Evolutionary conservation across 2,113 vertebrate species (phyloP), one percentile per base, ranked within the genome.

Genomic region (Asarcornis scutulata): DNA sequence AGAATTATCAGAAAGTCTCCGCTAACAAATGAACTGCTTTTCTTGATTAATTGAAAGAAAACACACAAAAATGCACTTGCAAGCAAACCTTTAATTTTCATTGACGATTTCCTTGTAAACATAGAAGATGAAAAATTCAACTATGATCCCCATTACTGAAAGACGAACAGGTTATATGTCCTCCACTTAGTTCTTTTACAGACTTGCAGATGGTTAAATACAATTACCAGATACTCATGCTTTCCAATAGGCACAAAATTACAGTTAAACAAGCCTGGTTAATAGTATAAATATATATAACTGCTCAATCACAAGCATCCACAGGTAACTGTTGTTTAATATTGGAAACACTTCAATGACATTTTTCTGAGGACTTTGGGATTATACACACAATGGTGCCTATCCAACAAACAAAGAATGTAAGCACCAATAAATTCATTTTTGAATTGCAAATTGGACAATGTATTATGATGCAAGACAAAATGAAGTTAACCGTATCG

Each of bases 21-120:
- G 58, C 31, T 60, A 42, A 34, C 20, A 76, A 31, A 38, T 6
- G 6, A 84, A 53, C 17, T 34, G 42, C 3, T 92, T 84, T 73
- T 40, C 42, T 77, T 64, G 40, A 1, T 4, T 20, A 62, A 63
- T 11, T 42, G 55, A 96, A 97, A 92, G n/a, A 94, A 96, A 88
- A 53, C 86, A 78, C 88, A 69, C 81, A 82, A 92, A 92, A 91
- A 83, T 27, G 50, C 34, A 83, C 27, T 92, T 94, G 83, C 31
- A 97, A 97, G 91, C 82, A 91, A 96, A 91, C 55, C 52, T 97
- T 98, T 96, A 97, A 96, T 97, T 97, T 96, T 67, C 93, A 94
- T 68, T 62, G 84, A 72, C 4, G 0, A 80, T 75, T 88, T 96
- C 29, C 94, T 81, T 86, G 60, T 84, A 95, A 97, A 89, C 75